Evolutionary conservation across 2,113 vertebrate species (phyloP).

Genomic region (Neoarius graeffei): DNA sequence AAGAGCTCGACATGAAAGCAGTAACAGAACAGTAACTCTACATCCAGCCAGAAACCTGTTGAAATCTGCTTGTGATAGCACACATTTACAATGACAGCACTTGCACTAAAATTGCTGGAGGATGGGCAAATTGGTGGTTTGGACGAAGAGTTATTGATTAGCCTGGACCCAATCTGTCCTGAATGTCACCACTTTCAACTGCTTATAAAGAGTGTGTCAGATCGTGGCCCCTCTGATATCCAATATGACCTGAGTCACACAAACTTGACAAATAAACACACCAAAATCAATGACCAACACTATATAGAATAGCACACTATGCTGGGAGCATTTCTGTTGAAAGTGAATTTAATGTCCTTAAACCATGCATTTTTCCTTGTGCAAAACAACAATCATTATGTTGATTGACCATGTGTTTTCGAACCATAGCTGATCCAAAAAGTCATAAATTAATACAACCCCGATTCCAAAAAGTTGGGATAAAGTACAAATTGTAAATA

Average conservation of each 20-base stretch:
- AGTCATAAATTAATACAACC: no score
- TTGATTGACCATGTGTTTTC: no score
- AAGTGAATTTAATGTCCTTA: no score
- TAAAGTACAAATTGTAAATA: no score
- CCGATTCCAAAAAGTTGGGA: no score
- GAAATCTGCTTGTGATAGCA: not conserved
- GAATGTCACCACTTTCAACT: slow-evolving; percentile 22
- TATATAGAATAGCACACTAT: no score
- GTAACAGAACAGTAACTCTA: not conserved
- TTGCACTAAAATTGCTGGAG: slow-evolving; percentile 6
- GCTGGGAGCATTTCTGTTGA: no score
- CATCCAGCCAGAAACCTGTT: slow-evolving; percentile 7
- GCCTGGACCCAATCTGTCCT: slow-evolving; percentile 17
- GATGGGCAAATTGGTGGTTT: slow-evolving; percentile 8
- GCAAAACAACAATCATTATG: no score
- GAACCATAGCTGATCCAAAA: no score
- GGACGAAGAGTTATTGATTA: slow-evolving; percentile 28
- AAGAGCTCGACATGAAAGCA: slow-evolving; percentile 29
- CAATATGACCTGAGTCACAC: not conserved
- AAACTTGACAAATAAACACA: no score
- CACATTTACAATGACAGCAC: slow-evolving; percentile 16
- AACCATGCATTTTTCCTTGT: no score
- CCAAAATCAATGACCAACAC: no score
- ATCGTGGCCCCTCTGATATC: not conserved
- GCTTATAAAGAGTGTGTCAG: slow-evolving; percentile 20